phyloP scores from a whole-genome alignment of 2,797 vertebrate genomes.

The Brotula barbata region DNA sequence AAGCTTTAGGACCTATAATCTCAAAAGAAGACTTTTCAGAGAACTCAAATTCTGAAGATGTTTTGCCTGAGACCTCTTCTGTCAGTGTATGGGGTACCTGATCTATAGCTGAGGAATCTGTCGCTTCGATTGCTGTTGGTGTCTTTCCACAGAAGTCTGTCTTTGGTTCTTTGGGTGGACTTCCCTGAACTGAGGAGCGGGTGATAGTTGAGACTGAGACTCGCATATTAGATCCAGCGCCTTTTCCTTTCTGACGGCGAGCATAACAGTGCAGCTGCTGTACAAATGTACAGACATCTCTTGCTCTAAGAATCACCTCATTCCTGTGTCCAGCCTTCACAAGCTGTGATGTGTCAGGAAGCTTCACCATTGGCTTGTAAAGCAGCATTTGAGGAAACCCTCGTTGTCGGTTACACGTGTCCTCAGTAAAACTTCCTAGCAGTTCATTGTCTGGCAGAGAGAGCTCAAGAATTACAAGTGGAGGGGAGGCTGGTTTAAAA shows the following conservation, averaged over 20 bases:
- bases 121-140: slow-evolving; percentile 10
- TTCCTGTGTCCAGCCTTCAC: slow-evolving; percentile 55
- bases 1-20: slow-evolving; percentile 19
- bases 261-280: slow-evolving; percentile 72
- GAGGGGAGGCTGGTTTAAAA: slow-evolving; percentile 23
- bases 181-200: slow-evolving; percentile 68
- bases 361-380: slow-evolving; percentile 63
- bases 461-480: slow-evolving; percentile 75
- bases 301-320: slow-evolving; percentile 66
- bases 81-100: slow-evolving; percentile 11
- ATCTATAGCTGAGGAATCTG: slow-evolving; percentile 20
- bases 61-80: slow-evolving; percentile 21
- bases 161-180: slow-evolving; percentile 50
- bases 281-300: slow-evolving; percentile 57
- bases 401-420: slow-evolving; percentile 58
- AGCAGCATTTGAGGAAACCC: slow-evolving; percentile 65
- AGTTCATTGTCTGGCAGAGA: slow-evolving; percentile 82
- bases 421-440: slow-evolving; percentile 64
- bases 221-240: slow-evolving; percentile 43
- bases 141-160: slow-evolving; percentile 33
- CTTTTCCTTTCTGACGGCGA: slow-evolving; percentile 62
- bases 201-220: slow-evolving; percentile 69
- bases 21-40: slow-evolving; percentile 24
- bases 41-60: not conserved
- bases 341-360: slow-evolving; percentile 23